A percentile compares a stretch with the other conserved stretches of the same genome.
phyloP scores from a whole-genome alignment of 1,140 invertebrate species.

The Laodelphax striatellus region DNA sequence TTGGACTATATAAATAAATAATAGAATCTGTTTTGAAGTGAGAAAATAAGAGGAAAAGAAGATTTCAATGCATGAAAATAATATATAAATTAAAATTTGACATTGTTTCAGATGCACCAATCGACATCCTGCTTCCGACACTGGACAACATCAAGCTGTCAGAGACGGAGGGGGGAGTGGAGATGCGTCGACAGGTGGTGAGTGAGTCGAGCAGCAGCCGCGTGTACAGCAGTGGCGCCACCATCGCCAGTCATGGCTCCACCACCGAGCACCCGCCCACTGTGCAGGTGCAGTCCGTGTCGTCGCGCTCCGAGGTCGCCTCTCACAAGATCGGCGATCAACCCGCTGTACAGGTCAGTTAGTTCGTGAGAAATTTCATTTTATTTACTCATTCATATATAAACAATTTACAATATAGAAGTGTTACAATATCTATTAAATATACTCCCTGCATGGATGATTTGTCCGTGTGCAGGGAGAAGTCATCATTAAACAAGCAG shows the following conservation, averaged over 20 bases:
- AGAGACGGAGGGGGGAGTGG: constrained; percentile 25
- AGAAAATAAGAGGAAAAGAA: too few relatives aligned
- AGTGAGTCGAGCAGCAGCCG: constrained; percentile 31
- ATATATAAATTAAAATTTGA: too few relatives aligned
- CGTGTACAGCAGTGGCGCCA: constrained; percentile 3
- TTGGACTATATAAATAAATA: too few relatives aligned
- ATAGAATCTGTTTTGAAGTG: too few relatives aligned
- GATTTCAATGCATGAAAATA: too few relatives aligned
- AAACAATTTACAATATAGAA: too few relatives aligned
- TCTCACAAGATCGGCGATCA: constrained; percentile 26
- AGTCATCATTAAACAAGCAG: too few relatives aligned
- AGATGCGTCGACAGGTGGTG: constrained; percentile 32
- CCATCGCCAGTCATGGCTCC: constrained; percentile 2
- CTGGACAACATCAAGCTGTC: constrained; percentile 13
- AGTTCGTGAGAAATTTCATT: too few relatives aligned
- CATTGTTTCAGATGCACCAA: constrained; percentile 14
- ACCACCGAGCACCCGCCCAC: constrained; percentile 23
- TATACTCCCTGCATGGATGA: too few relatives aligned
- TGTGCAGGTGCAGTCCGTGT: constrained; percentile 30
- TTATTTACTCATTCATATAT: too few relatives aligned
- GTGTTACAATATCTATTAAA: too few relatives aligned
- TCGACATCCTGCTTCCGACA: constrained; percentile 12
- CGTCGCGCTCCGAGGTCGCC: constrained; percentile 28
- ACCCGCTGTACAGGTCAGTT: constrained; percentile 25
- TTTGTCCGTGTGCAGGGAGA: too few relatives aligned